Evolutionary conservation across 2,888 invertebrate genomes (phyloP), one percentile per base, ranked within the genome.

Genomic region (Aleiodes testaceus): DNA sequence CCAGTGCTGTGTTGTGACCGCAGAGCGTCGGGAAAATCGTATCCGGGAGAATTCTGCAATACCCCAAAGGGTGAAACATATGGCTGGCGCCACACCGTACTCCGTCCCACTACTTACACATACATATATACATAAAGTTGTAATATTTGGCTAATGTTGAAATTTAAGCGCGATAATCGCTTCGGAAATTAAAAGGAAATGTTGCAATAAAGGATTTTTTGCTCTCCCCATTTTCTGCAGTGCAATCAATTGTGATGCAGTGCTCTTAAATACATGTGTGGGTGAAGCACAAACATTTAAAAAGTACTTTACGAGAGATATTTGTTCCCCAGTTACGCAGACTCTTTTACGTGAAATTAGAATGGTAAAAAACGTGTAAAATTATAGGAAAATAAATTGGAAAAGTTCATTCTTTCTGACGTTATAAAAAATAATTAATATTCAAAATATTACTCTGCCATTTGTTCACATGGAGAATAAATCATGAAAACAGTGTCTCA

Each of bases 51-150:
- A 52, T 71, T 71, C 52, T 50, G 50, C 52, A 63, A 61, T 71
- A 66, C 66, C 50, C 45, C 16, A 14, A 50, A 61, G 49, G 9
- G 59, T 59, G 65, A 65, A 65, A 71, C 71, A 67, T 67, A 71
- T 71, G 71, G 71, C 67, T 50, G 66, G 50, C 59, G 30, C 52
- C 59, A 66, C 59, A 49, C 49, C 49, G 20, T 50, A 14, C 59
- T 42, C 55, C 26, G 30, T n/a, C 30, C 14, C 55, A n/a, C 42
- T 36, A 11, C 36, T 9, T 36, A 9, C 7, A 9, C 9, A 11
- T 36, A 36, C 9, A 11, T 36, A 59, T 36, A 18, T 36, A 26
- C 14, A 59, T 59, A 59, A 11, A 59, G 11, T 16, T 59, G 18
- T 42, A 42, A 59, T 7, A 59, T 59, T 59, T 36, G 36, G 59